Evolutionary conservation across 2,113 vertebrate genomes (phyloP).

Genomic region (Rousettus leschenaultii): DNA sequence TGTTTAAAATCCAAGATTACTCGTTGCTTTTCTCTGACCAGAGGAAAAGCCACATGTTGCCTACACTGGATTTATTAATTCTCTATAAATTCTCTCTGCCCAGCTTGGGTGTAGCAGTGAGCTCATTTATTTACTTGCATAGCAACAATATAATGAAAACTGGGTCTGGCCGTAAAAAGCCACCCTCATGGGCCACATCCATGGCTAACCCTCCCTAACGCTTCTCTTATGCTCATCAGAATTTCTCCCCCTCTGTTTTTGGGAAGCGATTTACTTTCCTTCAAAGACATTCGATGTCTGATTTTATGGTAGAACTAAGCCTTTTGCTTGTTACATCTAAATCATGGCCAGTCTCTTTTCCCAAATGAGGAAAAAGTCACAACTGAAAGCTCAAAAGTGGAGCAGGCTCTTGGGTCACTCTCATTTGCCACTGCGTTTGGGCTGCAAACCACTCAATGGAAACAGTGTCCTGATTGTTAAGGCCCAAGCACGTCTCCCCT

Average conservation of each 20-base stretch:
- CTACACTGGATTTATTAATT: constrained; percentile 72
- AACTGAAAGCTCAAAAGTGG: background rate
- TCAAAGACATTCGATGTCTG: background rate
- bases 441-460: background rate
- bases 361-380: background rate
- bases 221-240: constrained; percentile 29
- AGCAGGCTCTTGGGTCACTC: constrained; percentile 18
- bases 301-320: background rate
- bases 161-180: constrained; percentile 63
- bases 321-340: background rate
- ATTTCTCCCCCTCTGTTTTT: background rate
- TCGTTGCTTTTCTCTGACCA: constrained; percentile 60
- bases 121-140: constrained; percentile 79
- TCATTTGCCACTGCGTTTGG: constrained; percentile 15
- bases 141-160: constrained; percentile 80
- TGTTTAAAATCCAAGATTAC: constrained; percentile 59
- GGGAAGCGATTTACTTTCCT: background rate
- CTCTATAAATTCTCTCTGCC: constrained; percentile 67
- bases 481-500: constrained; percentile 19
- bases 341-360: background rate
- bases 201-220: constrained; percentile 47
- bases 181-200: constrained; percentile 44
- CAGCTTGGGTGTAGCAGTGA: constrained; percentile 75
- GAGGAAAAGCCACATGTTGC: constrained; percentile 64
- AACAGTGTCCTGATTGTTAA: constrained; percentile 50